Base-by-base conservation (phyloP, 2,797 vertebrate genomes). In the Dryobates pubescens region DNA sequence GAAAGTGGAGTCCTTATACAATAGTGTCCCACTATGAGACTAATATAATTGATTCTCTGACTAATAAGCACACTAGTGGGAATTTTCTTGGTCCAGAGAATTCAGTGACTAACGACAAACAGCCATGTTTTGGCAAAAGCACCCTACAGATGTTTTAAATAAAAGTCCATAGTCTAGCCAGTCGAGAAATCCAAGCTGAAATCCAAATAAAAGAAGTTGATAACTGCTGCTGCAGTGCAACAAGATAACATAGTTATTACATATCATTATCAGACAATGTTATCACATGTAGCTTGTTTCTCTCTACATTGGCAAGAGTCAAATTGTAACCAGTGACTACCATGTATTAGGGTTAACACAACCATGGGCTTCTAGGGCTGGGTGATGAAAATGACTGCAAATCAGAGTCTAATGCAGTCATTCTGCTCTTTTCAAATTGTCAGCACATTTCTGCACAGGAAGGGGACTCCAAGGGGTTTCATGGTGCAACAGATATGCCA, bases 21-120 rank as follows among this genome's bases (percentile, higher is more conserved):
- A 41, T 92, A 90, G 70, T 56, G 19, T 72, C 78, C 92, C 61
- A 73, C 84, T 93, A 84, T 49, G 27, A 84, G 68, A 71, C 54
- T 75, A 91, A 70, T 23, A 41, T 45, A 72, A 83, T 45, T 85
- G 62, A 71, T 86, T 86, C 74, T 84, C 30, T 86, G 26, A 72
- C 47, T 73, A 87, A 86, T 43, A 73, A 57, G 34, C 62, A 58
- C 82, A 73, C 49, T 68, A 74, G 17, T 56, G 36, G 62, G 62
- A 85, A 86, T 82, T 79, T 11, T 79, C 74, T 58, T 77, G 14
- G 65, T 86, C 58, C 65, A 85, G 32, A 90, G 64, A 85, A 88
- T 47, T 86, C 72, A 85, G 45, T 0, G 1, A 61, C 67, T 94
- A 74, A 71, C 64, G 47, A 91, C 2, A 15, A 27, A 70, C 86